Percentiles rank a stretch among this genome's conserved stretches.
Evolutionary conservation across 2,797 vertebrate species (phyloP).

Genomic region (Gallinago stenura): DNA sequence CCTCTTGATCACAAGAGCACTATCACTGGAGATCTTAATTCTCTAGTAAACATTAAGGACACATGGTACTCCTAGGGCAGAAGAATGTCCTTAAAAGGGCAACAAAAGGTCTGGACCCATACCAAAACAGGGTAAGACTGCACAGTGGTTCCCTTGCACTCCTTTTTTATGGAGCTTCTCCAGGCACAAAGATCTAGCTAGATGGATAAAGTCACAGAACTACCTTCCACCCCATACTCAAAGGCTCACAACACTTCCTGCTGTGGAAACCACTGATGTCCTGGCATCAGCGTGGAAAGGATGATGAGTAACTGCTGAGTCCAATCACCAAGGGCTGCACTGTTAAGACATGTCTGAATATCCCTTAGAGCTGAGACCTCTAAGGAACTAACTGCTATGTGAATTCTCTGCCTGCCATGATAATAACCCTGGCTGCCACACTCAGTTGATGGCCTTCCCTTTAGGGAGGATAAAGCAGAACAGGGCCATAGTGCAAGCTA

Average conservation of each 20-base stretch:
- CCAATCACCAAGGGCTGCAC: background rate
- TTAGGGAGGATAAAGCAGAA: background rate
- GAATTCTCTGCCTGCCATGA: background rate
- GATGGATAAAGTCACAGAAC: background rate
- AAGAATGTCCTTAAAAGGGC: conserved; percentile 50
- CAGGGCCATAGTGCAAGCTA: background rate
- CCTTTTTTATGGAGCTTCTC: background rate
- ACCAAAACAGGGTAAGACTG: background rate
- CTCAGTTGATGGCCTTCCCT: background rate
- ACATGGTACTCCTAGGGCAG: conserved; percentile 8
- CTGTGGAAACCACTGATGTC: background rate
- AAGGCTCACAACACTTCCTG: background rate
- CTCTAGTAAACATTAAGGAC: conserved; percentile 25
- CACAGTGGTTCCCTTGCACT: background rate
- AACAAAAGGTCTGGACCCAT: background rate
- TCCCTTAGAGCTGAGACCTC: background rate
- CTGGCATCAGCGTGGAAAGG: background rate
- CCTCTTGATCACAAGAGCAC: conserved; percentile 31
- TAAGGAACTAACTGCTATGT: background rate
- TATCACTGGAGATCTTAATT: conserved; percentile 38
- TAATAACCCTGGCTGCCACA: background rate
- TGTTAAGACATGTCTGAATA: background rate
- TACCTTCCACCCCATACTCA: background rate
- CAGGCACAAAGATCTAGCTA: background rate
- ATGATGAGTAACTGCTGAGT: background rate